Conservation (phyloP, 2,113 vertebrate species). For the Cynocephalus volans region DNA sequence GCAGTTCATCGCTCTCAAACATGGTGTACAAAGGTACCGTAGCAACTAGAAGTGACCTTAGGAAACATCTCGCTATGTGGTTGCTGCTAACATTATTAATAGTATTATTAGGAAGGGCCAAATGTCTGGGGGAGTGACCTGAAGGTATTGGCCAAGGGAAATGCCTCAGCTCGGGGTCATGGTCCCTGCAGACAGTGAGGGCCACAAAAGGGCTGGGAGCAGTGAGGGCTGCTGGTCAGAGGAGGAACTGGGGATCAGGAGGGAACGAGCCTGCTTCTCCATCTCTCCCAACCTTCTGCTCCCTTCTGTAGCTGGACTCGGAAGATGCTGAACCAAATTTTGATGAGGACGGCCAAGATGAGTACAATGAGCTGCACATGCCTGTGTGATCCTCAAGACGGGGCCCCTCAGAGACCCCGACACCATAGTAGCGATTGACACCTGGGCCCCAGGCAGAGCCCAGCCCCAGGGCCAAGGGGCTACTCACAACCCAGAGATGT, state of each 20-base stretch:
- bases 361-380: conserved; percentile 99
- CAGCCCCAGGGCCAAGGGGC: background rate
- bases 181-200: background rate
- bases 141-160: background rate
- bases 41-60: background rate
- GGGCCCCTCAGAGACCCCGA: conserved; percentile 25
- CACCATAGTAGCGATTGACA: background rate
- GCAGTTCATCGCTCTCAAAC: background rate
- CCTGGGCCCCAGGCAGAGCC: conserved; percentile 2
- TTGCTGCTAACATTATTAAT: background rate
- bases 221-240: background rate
- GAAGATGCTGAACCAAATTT: conserved; percentile 98
- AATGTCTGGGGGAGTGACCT: background rate
- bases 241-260: background rate
- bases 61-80: background rate
- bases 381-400: conserved; percentile 91
- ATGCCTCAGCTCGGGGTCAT: background rate
- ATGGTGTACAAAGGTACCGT: background rate
- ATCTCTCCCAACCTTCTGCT: conserved; percentile 65
- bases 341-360: conserved; percentile 96
- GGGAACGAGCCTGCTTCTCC: rapidly evolving
- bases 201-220: background rate
- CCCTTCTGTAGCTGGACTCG: conserved; percentile 93
- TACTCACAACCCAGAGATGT: conserved; percentile 28
- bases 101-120: background rate